These are phyloP conservation scores for Drosophila nr. medialis DNA, from an alignment of 2,888 invertebrate genomes.

Conservation along the genomic window DNA sequence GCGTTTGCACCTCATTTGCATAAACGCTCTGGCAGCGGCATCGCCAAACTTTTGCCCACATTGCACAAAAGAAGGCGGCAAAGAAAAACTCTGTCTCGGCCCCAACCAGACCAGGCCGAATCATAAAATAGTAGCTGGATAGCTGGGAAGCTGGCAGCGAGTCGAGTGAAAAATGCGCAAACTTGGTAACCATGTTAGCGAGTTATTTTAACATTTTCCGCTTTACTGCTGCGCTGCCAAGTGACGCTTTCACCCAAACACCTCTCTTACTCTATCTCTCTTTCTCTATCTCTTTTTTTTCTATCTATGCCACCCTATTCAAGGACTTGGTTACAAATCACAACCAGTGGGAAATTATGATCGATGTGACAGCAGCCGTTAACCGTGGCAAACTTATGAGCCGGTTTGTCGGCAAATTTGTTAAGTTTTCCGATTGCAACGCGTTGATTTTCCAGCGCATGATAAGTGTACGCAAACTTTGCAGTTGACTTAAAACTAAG, in stretches of 20 bases:
- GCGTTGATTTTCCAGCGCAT: constrained; percentile 38
- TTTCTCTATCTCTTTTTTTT: constrained; percentile 4
- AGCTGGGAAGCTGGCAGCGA: constrained; percentile 50
- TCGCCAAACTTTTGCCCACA: constrained; percentile 77
- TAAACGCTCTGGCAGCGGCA: constrained; percentile 79
- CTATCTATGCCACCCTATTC: constrained; percentile 27
- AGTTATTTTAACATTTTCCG: constrained; percentile 79
- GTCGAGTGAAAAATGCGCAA: constrained; percentile 80
- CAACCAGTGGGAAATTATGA: constrained; percentile 74
- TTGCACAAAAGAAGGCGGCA: constrained; percentile 70
- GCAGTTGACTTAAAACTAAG: background rate
- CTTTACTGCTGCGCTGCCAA: constrained; percentile 57
- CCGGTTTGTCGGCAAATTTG: constrained; percentile 74
- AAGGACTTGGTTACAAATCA: constrained; percentile 78
- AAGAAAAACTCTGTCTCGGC: constrained; percentile 46
- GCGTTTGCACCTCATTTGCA: constrained; percentile 77
- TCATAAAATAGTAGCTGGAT: constrained; percentile 3
- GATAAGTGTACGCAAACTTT: constrained; percentile 43
- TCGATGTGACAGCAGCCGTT: constrained; percentile 67
- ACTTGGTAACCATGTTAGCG: constrained; percentile 82
- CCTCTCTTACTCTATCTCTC: constrained; percentile 6
- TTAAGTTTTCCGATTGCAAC: constrained; percentile 71
- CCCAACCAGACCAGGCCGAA: constrained; percentile 5
- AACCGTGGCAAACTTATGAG: constrained; percentile 50
- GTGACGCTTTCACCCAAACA: constrained; percentile 41